Evolutionary conservation across 2,113 vertebrate species (phyloP).

Genomic region (Bos taurus): ARS-UCD2.0 NC_037329.1:102307001-102307500

Average conservation of each 20-base stretch:
- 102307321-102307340: not conserved
- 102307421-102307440: not conserved
- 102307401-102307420: not conserved
- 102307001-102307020: not conserved
- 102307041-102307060: not conserved
- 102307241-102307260: not conserved
- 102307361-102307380: not conserved
- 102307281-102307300: not conserved
- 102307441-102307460: slow-evolving; percentile 24
- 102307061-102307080: not conserved
- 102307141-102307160: not conserved
- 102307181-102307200: not conserved
- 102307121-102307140: not conserved
- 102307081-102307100: not conserved
- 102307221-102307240: not conserved
- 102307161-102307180: not conserved
- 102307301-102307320: not conserved
- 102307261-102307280: not conserved
- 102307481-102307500: not conserved
- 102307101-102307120: not conserved
- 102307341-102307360: not conserved
- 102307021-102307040: not conserved
- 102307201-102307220: not conserved
- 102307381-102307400: not conserved
- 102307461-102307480: not conserved